phyloP scores from a whole-genome alignment of 1,140 invertebrate species.

The Hesperophylax magnus region DNA sequence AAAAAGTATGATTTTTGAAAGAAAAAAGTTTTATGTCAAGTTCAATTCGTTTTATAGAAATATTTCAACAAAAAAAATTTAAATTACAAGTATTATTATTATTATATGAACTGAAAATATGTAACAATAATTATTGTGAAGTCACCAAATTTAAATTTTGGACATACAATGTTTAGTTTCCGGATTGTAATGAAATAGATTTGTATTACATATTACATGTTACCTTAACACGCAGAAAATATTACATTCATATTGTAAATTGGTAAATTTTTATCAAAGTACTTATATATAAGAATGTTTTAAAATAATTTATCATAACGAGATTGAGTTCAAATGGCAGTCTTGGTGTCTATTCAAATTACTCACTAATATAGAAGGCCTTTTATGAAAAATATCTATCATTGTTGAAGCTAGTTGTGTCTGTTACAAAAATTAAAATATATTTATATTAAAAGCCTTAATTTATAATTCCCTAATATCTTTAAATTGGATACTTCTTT shows the following conservation, averaged over 20 bases:
- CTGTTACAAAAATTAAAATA: conserved; percentile 22
- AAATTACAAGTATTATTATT: too few species aligned
- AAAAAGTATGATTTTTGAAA: too few species aligned
- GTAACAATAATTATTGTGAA: too few species aligned
- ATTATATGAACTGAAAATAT: too few species aligned
- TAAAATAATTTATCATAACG: background rate
- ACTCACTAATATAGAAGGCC: conserved; percentile 42
- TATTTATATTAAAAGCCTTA: conserved; percentile 24
- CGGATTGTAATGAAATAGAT: too few species aligned
- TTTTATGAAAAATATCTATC: conserved; percentile 35
- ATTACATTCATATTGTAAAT: background rate
- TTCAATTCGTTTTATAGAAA: too few species aligned
- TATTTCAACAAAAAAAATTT: too few species aligned
- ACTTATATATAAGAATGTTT: background rate
- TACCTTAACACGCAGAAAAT: too few species aligned
- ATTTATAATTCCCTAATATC: background rate
- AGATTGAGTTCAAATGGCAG: background rate
- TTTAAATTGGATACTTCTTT: background rate
- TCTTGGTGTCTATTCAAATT: background rate
- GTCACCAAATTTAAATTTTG: too few species aligned
- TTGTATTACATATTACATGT: too few species aligned
- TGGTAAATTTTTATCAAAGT: conserved; percentile 13
- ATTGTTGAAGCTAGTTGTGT: conserved; percentile 17
- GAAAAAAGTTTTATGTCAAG: too few species aligned
- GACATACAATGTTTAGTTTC: too few species aligned